Percentiles rank a stretch among this genome's conserved stretches.
Evolutionary conservation across 1,140 invertebrate genomes (phyloP).

Genomic region (Bombus impatiens): DNA sequence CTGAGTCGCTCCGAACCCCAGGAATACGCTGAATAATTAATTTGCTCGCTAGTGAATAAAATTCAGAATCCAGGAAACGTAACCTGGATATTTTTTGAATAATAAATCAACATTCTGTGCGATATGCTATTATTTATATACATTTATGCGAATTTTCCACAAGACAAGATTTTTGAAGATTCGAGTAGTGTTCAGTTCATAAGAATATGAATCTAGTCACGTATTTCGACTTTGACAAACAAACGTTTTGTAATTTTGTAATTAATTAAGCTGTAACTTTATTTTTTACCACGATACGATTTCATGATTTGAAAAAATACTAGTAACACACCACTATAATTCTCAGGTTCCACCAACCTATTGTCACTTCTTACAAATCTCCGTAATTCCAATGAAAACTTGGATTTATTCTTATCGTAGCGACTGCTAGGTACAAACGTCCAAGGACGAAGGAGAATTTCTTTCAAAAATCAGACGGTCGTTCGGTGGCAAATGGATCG

Average conservation of each 20-base stretch:
- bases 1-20: not conserved
- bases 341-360: too few species aligned
- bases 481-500: constrained; percentile 23
- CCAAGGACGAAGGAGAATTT: not conserved
- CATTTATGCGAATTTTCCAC: not conserved
- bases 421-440: not conserved
- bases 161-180: too few species aligned
- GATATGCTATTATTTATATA: not conserved
- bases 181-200: too few species aligned
- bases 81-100: not conserved
- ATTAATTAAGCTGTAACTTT: not conserved
- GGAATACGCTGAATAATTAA: not conserved
- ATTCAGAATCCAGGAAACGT: not conserved
- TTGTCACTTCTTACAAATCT: not conserved
- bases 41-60: not conserved
- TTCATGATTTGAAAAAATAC: not conserved
- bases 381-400: not conserved
- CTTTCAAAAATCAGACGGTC: constrained; percentile 1
- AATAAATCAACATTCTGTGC: not conserved
- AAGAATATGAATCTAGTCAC: not conserved
- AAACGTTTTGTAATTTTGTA: not conserved
- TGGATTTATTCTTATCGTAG: too few species aligned
- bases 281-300: not conserved
- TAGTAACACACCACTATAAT: too few species aligned
- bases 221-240: too few species aligned